phyloP scores from a whole-genome alignment of 2,113 vertebrate species.

The Apeltes quadracus region DNA sequence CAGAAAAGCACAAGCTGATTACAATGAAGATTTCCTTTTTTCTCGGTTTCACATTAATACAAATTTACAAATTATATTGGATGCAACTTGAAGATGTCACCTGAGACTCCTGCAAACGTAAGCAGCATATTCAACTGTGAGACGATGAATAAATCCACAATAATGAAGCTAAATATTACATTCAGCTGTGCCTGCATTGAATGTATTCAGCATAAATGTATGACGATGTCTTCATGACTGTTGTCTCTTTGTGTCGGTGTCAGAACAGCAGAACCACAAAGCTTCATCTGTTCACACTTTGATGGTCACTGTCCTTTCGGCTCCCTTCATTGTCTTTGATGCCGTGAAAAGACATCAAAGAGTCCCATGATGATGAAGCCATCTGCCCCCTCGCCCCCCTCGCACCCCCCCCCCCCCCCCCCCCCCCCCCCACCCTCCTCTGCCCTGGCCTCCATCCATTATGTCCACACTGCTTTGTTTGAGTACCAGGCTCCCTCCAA shows the following conservation, averaged over 20 bases:
- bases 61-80: not conserved
- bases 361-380: conserved; percentile 67
- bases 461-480: conserved; percentile 76
- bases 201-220: not conserved
- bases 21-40: not conserved
- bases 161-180: not conserved
- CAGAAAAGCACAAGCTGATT: not conserved
- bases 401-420: conserved; percentile 45
- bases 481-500: conserved; percentile 59
- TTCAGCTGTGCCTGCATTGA: not conserved
- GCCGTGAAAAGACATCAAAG: conserved; percentile 65
- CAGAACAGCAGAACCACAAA: conserved; percentile 1
- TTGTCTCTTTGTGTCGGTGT: conserved; percentile 2
- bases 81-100: not conserved
- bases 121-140: too few relatives aligned
- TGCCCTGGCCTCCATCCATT: conserved; percentile 69
- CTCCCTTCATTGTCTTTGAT: conserved; percentile 62
- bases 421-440: conserved; percentile 58
- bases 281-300: conserved; percentile 36
- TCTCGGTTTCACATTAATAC: not conserved
- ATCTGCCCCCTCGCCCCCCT: conserved; percentile 68
- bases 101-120: not conserved
- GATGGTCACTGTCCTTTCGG: conserved; percentile 40
- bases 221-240: not conserved
- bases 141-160: not conserved